phyloP scores from a whole-genome alignment of 2,888 invertebrate genomes.

The Calephelis perditalis region DNA sequence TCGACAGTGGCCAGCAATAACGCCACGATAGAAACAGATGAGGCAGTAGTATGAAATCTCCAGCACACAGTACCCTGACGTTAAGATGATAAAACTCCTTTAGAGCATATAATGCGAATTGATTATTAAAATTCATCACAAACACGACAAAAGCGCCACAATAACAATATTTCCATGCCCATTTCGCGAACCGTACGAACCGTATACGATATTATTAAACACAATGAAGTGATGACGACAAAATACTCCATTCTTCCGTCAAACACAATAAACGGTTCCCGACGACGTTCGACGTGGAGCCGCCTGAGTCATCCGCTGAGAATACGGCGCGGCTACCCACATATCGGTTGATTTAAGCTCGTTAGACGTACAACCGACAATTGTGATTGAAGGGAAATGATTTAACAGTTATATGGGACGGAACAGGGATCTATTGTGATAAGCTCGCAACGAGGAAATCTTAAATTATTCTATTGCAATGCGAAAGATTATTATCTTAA shows the following conservation, averaged over 20 bases:
- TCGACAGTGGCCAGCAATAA: background rate
- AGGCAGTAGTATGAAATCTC: background rate
- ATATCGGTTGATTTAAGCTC: conserved; percentile 43
- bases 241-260: background rate
- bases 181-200: background rate
- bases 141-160: too few relatives aligned
- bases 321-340: conserved; percentile 35
- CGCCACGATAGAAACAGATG: background rate
- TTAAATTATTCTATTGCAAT: conserved; percentile 46
- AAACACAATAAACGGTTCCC: conserved; percentile 8
- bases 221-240: background rate
- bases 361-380: conserved; percentile 38
- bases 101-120: too few relatives aligned
- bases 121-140: too few relatives aligned
- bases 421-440: conserved; percentile 45
- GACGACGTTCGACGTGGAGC: background rate
- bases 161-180: background rate
- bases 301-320: conserved; percentile 21
- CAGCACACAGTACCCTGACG: background rate
- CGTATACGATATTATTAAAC: background rate
- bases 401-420: conserved; percentile 45
- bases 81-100: too few relatives aligned
- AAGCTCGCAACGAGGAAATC: conserved; percentile 40
- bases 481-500: conserved; percentile 38
- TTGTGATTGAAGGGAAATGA: conserved; percentile 43